Evolutionary conservation across 2,113 vertebrate species (phyloP).

Genomic region (Murina feae): DNA sequence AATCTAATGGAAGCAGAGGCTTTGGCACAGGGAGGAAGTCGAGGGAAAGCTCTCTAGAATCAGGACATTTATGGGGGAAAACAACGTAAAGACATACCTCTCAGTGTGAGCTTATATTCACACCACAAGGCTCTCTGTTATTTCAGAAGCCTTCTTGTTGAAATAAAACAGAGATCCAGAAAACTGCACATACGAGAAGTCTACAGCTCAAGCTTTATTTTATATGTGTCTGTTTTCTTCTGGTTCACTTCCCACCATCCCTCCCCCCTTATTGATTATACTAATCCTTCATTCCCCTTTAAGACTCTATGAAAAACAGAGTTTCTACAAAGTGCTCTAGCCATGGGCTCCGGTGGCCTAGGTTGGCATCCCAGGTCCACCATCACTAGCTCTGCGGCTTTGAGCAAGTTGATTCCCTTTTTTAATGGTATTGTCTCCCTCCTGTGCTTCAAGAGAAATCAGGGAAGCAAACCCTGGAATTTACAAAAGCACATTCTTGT

Average conservation of each 20-base stretch:
- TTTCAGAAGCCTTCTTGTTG: neutral
- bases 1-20: constrained; percentile 57
- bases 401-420: neutral
- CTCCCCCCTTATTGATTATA: neutral
- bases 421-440: neutral
- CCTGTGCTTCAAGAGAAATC: neutral
- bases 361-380: neutral
- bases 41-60: constrained; percentile 53
- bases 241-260: constrained; percentile 32
- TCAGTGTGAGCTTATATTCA: neutral
- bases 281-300: neutral
- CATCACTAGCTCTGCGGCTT: neutral
- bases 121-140: neutral
- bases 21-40: constrained; percentile 3
- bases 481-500: neutral
- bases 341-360: neutral
- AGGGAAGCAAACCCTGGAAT: neutral
- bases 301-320: neutral
- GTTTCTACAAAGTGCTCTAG: neutral
- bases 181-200: neutral
- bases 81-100: neutral
- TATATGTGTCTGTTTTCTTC: neutral
- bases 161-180: neutral
- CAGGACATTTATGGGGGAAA: constrained; percentile 8
- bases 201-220: neutral